Evolutionary conservation across 2,113 vertebrate species (phyloP), one percentile per base, ranked within the genome.

Genomic region (Raja brachyura): DNA sequence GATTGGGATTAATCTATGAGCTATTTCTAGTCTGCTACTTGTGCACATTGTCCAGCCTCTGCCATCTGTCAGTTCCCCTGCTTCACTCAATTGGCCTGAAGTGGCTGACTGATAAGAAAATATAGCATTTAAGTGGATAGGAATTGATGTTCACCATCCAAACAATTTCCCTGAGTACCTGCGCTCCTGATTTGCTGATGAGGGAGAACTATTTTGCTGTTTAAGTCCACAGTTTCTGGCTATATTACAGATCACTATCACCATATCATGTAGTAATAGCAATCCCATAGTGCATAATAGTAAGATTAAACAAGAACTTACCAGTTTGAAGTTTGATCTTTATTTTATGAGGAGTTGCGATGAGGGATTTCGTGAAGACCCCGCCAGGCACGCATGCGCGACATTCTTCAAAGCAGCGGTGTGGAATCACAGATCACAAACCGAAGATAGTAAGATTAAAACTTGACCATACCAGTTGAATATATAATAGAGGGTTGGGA

Each of bases 71-170:
- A 73, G 90, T 39, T 25, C 73, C 39, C 5, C 90, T 70, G 90
- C 66, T 70, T 4, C 22, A 39, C 9, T 92, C 90, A 54, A 73
- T 92, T 39, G 33, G 33, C 33, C 66, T 54, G 11, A 70, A 92
- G 90, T 92, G 18, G 33, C 48, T 74, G 25, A 11, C 90, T 73
- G 90, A 73, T 92, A 92, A 31, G 90, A 25, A 92, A 92, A 92
- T 92, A 73, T 92, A 31, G 66, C 90, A 73, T n/a, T 92, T 74
- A 92, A 92, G 90, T 92, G 68, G 90, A 70, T 92, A 25, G 90
- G 70, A 54, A 92, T 92, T 92, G 33, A 92, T 73, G 73, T 48
- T 92, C 33, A 39, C 5, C 83, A 31, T 63, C 59, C 59, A 88
- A 88, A 88, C 83, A 88, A 88, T 66, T 88, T 63, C 5, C n/a